phyloP scores from a whole-genome alignment of 2,888 invertebrate genomes.

The Chrysolina americana region DNA sequence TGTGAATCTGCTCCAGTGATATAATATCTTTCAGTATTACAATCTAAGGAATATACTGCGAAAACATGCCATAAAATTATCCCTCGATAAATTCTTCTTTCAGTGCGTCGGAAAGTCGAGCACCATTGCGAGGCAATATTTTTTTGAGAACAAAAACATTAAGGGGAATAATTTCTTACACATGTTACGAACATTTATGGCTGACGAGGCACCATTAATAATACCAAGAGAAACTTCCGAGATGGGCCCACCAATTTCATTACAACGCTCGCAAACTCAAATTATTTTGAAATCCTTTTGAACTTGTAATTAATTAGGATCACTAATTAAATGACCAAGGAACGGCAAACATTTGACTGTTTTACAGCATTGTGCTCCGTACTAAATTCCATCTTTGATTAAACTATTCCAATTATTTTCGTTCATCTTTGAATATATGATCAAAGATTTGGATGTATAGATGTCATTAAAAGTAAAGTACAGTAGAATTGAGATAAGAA shows the following conservation, averaged over 20 bases:
- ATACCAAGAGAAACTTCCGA: conserved; percentile 50
- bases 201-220: conserved; percentile 53
- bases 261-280: conserved; percentile 45
- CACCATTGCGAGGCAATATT: conserved; percentile 30
- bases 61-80: conserved; percentile 3
- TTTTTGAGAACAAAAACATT: conserved; percentile 51
- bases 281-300: conserved; percentile 34
- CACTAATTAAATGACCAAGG: conserved; percentile 36
- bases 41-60: background rate
- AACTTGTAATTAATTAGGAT: conserved; percentile 34
- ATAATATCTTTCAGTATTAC: background rate
- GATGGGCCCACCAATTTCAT: conserved; percentile 51
- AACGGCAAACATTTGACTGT: conserved; percentile 24
- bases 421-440: background rate
- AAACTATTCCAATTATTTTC: conserved; percentile 14
- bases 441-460: no score
- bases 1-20: background rate
- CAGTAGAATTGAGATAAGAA: background rate
- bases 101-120: conserved; percentile 33
- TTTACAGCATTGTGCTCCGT: conserved; percentile 44
- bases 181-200: conserved; percentile 54
- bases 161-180: conserved; percentile 56
- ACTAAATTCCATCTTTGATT: conserved; percentile 1
- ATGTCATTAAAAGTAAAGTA: background rate
- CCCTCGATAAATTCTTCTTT: conserved; percentile 6